Evolutionary conservation across 2,888 invertebrate genomes (phyloP), one percentile per base, ranked within the genome.

Genomic region (Eudemis profundana): DNA sequence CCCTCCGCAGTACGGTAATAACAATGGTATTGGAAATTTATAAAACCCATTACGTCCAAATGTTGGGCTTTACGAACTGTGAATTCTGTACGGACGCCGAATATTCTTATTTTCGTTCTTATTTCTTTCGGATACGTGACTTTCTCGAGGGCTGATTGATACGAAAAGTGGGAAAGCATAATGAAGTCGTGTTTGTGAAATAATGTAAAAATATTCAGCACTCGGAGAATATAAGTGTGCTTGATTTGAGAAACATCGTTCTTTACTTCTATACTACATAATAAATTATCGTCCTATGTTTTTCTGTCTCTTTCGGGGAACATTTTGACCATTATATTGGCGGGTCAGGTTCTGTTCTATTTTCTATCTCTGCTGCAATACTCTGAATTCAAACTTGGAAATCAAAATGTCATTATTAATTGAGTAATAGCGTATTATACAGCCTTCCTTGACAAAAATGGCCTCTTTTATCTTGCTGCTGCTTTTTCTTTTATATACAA

Each of bases 21-120:
- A 77, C 78, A 76, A 74, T 72, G 73, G 72, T 77, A 77, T 77
- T 76, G 77, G 73, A 77, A 84, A 78, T 82, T 84, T 81, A 83
- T 81, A 82, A 81, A 81, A 81, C 79, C 81, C 76, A 83, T 85
- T 83, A 80, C 73, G 68, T 68, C 69, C 77, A 74, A 79, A 79
- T 73, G 73, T 75, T 76, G 71, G 73, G 79, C 72, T 81, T 84
- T 83, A 84, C 78, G 84, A 80, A 83, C 83, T 83, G 82, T 79
- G 81, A 83, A 81, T 82, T 78, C 71, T 72, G 61, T 50, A 65
- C 29, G 50, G 21, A 53, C 51, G 46, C 21, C 27, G 60, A 65
- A 65, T 53, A 65, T 65, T 46, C 51, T 38, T 53, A 59, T 65
- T 65, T 46, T 53, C 51, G 38, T 59, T 65, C 65, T 46, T 59